Evolutionary conservation across 2,888 invertebrate genomes (phyloP).

Genomic region (Diachrysia chrysitis): DNA sequence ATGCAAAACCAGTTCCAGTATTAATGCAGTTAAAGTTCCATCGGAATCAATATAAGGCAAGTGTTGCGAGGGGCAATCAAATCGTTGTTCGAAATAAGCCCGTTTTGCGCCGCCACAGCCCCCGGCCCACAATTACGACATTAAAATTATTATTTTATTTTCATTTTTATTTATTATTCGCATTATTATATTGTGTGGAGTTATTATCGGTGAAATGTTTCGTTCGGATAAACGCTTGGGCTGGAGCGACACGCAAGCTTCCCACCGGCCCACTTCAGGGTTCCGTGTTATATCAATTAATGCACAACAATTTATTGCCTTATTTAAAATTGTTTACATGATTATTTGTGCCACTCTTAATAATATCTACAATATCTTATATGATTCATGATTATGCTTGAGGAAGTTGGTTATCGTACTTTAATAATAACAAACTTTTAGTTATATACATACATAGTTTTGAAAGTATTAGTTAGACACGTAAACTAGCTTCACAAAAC

Average conservation of each 20-base stretch:
- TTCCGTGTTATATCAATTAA: slow-evolving; percentile 62
- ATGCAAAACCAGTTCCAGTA: slow-evolving; percentile 73
- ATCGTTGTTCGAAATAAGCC: slow-evolving; percentile 79
- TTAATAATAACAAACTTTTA: too few species aligned
- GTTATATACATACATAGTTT: too few species aligned
- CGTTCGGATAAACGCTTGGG: slow-evolving; percentile 87
- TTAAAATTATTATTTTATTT: slow-evolving; percentile 89
- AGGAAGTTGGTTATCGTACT: too few species aligned
- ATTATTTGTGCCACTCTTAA: slow-evolving; percentile 6
- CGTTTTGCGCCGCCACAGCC: slow-evolving; percentile 77
- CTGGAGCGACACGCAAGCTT: slow-evolving; percentile 83
- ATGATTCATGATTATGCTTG: too few species aligned
- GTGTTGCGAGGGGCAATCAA: slow-evolving; percentile 76
- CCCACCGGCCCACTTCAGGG: slow-evolving; percentile 72
- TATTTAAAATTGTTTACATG: slow-evolving; percentile 20
- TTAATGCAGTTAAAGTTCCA: slow-evolving; percentile 73
- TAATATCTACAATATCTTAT: too few species aligned
- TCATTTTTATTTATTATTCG: slow-evolving; percentile 89
- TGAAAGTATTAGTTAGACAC: too few species aligned
- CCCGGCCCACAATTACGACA: slow-evolving; percentile 87
- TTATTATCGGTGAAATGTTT: slow-evolving; percentile 89
- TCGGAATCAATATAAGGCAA: slow-evolving; percentile 79
- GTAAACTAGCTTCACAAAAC: too few species aligned
- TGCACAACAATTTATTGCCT: slow-evolving; percentile 33
- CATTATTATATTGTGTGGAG: slow-evolving; percentile 90